Percentiles rank a stretch among this genome's conserved stretches.
These are phyloP conservation scores for Ormyrus rosae DNA, from an alignment of 2,888 invertebrate genomes.

Conservation along the genomic window DNA sequence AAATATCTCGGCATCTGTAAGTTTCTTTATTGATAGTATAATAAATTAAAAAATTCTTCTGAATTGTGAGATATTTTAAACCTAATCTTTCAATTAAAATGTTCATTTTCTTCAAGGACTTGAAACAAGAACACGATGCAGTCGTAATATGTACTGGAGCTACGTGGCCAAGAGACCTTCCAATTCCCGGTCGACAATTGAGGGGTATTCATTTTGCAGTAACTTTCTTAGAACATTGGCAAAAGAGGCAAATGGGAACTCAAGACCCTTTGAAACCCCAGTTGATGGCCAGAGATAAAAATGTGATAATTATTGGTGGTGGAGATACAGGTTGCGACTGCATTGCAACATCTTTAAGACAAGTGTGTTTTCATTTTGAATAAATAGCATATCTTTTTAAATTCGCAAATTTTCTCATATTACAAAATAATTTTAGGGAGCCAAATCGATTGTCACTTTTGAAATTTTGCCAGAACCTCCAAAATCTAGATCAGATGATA, in stretches of 20 bases:
- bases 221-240: conserved; percentile 97
- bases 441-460: conserved; percentile 94
- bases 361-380: conserved; percentile 73
- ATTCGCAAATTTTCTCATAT: conserved; percentile 25
- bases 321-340: conserved; percentile 97
- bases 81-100: no score
- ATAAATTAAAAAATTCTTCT: background rate
- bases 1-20: conserved; percentile 85
- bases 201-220: conserved; percentile 98
- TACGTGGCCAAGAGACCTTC: conserved; percentile 96
- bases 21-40: background rate
- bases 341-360: conserved; percentile 95
- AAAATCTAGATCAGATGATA: conserved; percentile 86
- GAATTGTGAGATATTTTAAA: no score
- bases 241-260: conserved; percentile 92
- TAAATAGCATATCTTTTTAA: background rate
- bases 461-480: conserved; percentile 98
- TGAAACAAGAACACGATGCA: conserved; percentile 80
- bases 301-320: conserved; percentile 94
- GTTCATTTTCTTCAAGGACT: conserved; percentile 60
- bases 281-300: conserved; percentile 92
- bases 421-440: conserved; percentile 80
- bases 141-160: conserved; percentile 94
- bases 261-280: conserved; percentile 74
- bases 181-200: conserved; percentile 89